Base-by-base conservation (phyloP, 2,888 invertebrate species). In the Dolichopus griseipennis region DNA sequence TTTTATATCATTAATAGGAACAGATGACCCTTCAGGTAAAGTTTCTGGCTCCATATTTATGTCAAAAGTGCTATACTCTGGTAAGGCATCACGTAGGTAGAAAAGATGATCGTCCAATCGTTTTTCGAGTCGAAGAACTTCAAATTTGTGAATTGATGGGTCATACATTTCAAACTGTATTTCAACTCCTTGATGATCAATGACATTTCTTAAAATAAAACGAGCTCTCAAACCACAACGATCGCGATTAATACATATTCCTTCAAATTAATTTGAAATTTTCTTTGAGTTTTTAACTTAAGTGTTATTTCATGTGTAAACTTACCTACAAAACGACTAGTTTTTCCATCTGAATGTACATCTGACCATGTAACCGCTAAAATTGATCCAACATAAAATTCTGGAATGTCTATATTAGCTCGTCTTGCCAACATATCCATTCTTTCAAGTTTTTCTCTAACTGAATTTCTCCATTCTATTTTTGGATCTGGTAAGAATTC, bases 361-460 rank as follows among this genome's bases (percentile, higher is more conserved):
- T 97, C 96, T 0, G 95, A 88, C 71, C 90, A 88, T 2, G 91
- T 92, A 0, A 97, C 95, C 43, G 94, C 91, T 77, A 98, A 74
- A 70, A 97, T 88, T 37, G 93, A 92, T 18, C 97, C 98, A 75
- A 97, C 97, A 84, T 97, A 99, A 84, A 99, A 99, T 79, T 98
- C 97, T 0, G 99, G 98, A 72, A 99, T 90, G 77, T 93, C 90
- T 71, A 99, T 85, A 71, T 90, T 84, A 5, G 74, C 75, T 0
- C 81, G 77, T 69, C 99, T 85, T 69, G 88, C 87, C 41, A 98
- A 78, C 98, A 99, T 98, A 78, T 99, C 99, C 70, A 84, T 82
- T 70, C 98, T 85, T 78, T 98, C 97, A 20, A 99, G 81, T 78
- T 90, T 92, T 78, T 99, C 98, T 68, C 91, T 83, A 0, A 95